Conservation (phyloP, 2,888 invertebrate species). For the Tromatobia lineatoria region DNA sequence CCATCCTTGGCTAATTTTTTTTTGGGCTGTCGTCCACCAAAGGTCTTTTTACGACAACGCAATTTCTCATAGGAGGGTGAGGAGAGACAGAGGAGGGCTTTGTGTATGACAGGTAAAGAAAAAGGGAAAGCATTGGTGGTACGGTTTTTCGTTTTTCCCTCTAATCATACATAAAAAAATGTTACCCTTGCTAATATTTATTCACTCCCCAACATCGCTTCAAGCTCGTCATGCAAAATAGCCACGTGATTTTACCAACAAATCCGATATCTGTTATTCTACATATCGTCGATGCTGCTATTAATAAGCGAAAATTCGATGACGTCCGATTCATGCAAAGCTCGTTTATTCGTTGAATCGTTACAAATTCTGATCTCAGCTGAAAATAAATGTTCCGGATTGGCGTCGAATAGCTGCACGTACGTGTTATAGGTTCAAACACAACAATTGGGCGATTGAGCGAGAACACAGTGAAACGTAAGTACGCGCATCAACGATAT, state of each 20-base stretch:
- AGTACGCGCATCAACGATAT: neutral
- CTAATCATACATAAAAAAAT: too few species aligned
- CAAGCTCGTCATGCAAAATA: neutral
- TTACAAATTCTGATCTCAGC: neutral
- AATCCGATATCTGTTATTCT: conserved; percentile 1
- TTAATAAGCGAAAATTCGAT: conserved; percentile 2
- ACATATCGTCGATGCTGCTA: neutral
- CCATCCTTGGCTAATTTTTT: too few species aligned
- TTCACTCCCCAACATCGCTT: neutral
- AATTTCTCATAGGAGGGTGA: too few species aligned
- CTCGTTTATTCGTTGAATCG: conserved; percentile 3
- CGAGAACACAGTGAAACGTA: neutral
- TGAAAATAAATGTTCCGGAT: neutral
- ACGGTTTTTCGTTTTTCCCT: too few species aligned
- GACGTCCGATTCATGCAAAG: neutral
- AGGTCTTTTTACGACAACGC: too few species aligned
- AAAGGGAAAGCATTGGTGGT: too few species aligned
- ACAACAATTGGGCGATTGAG: conserved; percentile 16
- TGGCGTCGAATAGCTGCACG: neutral
- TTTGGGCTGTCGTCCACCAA: too few species aligned
- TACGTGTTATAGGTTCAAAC: neutral
- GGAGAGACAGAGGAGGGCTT: too few species aligned
- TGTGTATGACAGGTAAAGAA: too few species aligned
- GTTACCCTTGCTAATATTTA: neutral
- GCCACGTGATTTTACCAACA: neutral